A percentile compares a stretch with the other conserved stretches of the same genome.
Conservation (phyloP, 2,888 invertebrate species). For the Cerastoderma edule region DNA sequence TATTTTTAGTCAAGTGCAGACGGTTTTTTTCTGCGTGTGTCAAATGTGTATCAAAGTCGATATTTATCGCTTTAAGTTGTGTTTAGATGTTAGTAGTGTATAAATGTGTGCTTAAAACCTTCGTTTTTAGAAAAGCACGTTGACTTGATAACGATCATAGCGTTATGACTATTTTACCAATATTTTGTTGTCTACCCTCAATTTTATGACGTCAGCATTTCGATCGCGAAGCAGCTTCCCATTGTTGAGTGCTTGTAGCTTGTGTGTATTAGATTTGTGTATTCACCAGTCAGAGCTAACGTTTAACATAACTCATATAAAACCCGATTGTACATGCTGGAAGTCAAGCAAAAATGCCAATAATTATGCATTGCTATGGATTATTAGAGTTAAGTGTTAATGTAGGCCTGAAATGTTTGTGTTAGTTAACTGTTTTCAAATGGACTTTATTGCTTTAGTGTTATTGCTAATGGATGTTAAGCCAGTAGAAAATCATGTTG, state of each 20-base stretch:
- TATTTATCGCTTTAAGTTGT: background rate
- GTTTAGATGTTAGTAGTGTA: too few relatives aligned
- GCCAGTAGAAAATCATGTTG: background rate
- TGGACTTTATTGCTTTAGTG: background rate
- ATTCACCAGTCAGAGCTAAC: conserved; percentile 20
- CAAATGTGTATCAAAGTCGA: background rate
- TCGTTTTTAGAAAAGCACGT: background rate
- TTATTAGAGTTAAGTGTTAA: conserved; percentile 3
- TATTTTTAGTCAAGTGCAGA: conserved; percentile 12
- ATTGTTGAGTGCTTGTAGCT: conserved; percentile 23
- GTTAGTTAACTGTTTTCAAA: background rate
- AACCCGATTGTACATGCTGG: conserved; percentile 24
- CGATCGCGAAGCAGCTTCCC: conserved; percentile 51
- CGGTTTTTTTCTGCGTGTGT: conserved; percentile 14
- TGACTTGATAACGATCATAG: background rate
- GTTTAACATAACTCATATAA: conserved; percentile 18
- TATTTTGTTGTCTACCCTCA: background rate
- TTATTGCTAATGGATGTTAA: background rate
- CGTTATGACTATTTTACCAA: background rate
- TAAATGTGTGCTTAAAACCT: too few relatives aligned
- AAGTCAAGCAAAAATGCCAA: conserved; percentile 18
- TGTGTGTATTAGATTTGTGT: conserved; percentile 41
- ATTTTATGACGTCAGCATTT: conserved; percentile 56
- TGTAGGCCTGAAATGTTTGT: background rate
- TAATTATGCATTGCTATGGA: conserved; percentile 18